Evolutionary conservation across 2,888 invertebrate species (phyloP).

Genomic region (Conomelus anceps): DNA sequence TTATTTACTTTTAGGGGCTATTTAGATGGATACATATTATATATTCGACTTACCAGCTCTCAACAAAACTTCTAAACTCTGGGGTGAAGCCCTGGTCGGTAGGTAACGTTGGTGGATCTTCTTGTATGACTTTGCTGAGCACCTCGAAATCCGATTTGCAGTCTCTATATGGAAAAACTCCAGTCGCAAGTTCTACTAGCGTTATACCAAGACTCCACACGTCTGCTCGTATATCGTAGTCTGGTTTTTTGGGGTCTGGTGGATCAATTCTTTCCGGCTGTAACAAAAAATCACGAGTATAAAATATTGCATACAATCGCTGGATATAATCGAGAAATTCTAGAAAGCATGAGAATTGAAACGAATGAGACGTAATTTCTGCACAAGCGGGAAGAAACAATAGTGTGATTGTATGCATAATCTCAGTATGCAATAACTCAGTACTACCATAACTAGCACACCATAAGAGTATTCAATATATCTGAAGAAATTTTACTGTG

Average conservation of each 20-base stretch:
- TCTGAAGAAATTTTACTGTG: too few species aligned
- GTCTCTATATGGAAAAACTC: conserved; percentile 88
- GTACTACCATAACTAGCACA: too few species aligned
- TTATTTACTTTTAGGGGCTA: not conserved
- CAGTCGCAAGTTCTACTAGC: conserved; percentile 92
- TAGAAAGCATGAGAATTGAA: too few species aligned
- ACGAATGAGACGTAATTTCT: too few species aligned
- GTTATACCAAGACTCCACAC: conserved; percentile 99
- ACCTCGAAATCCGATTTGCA: conserved; percentile 98
- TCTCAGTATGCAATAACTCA: too few species aligned
- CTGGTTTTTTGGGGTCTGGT: conserved; percentile 83
- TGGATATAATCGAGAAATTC: too few species aligned
- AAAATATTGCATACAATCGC: not conserved
- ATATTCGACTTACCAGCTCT: conserved; percentile 78
- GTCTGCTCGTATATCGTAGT: conserved; percentile 98
- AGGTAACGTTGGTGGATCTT: conserved; percentile 82
- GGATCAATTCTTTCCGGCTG: conserved; percentile 96
- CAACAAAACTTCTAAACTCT: conserved; percentile 86
- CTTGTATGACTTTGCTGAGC: conserved; percentile 81
- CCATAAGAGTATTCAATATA: too few species aligned
- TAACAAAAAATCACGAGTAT: conserved; percentile 34
- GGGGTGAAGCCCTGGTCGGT: conserved; percentile 66
- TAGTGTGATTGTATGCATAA: too few species aligned
- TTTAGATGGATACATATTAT: too few species aligned
- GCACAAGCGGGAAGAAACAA: too few species aligned